Conservation (phyloP, 2,888 invertebrate genomes). For the Drosophila picticornis region DNA sequence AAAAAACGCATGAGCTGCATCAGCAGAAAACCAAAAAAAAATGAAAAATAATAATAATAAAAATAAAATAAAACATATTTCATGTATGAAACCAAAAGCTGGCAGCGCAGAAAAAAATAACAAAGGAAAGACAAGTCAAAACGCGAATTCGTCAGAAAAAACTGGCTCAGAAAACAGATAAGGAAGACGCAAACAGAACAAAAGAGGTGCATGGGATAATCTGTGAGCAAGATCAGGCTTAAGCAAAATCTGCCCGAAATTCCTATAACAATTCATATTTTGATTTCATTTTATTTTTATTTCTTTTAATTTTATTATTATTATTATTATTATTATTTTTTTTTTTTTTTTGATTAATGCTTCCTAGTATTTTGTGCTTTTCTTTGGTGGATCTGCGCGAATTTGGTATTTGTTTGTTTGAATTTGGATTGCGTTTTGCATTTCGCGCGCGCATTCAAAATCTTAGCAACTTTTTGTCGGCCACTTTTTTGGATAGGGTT, state of each 20-base stretch:
- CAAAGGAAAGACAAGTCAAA: constrained; percentile 19
- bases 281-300: not conserved
- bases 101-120: constrained; percentile 17
- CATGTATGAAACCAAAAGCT: constrained; percentile 40
- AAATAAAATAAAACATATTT: constrained; percentile 22
- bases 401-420: not conserved
- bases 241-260: constrained; percentile 27
- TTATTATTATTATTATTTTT: not conserved
- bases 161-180: constrained; percentile 32
- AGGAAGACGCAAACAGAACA: constrained; percentile 22
- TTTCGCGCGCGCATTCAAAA: constrained; percentile 38
- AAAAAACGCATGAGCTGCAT: constrained; percentile 30
- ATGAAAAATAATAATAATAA: not conserved
- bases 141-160: constrained; percentile 56
- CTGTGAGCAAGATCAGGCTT: constrained; percentile 7
- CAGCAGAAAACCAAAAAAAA: constrained; percentile 43
- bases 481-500: constrained; percentile 6
- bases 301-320: not conserved
- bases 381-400: constrained; percentile 16
- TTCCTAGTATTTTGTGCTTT: constrained; percentile 7
- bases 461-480: constrained; percentile 7
- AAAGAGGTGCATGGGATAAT: constrained; percentile 27
- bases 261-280: constrained; percentile 6
- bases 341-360: not conserved
- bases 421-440: constrained; percentile 14